Conservation (phyloP, 2,113 vertebrate species). For the Synodontis membranacea region DNA sequence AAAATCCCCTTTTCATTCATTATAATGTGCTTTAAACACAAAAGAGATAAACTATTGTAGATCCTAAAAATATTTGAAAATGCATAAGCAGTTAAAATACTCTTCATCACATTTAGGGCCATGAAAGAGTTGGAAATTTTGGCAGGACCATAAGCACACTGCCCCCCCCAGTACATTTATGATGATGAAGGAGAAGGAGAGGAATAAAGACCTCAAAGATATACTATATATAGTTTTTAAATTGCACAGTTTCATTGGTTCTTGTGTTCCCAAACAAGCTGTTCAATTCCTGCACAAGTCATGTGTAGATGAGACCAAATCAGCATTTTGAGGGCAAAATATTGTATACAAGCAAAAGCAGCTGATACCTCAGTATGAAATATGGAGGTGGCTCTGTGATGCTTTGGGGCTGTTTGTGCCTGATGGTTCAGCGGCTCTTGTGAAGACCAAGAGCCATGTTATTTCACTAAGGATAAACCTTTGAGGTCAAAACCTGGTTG, state of each 20-base stretch:
- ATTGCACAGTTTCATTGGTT: not conserved
- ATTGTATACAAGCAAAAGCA: not conserved
- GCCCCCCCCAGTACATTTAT: not conserved
- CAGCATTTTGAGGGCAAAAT: not conserved
- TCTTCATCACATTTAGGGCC: not conserved
- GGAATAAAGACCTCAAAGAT: not conserved
- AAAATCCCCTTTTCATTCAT: not conserved
- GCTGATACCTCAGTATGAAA: not conserved
- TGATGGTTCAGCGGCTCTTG: not conserved
- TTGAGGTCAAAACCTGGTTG: not conserved
- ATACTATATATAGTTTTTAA: not conserved
- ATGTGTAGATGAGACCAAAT: not conserved
- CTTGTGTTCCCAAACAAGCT: not conserved
- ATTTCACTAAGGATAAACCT: not conserved
- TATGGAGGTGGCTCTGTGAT: not conserved
- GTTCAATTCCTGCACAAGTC: too few species aligned
- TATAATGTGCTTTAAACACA: not conserved
- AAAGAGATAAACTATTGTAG: not conserved
- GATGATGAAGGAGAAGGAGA: not conserved
- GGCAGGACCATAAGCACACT: not conserved
- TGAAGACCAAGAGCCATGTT: not conserved
- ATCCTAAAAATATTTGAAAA: not conserved
- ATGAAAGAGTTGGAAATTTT: not conserved
- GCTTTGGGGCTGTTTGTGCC: not conserved
- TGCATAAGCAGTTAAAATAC: not conserved